Conservation (phyloP, 2,797 vertebrate genomes). For the Channa striata region DNA sequence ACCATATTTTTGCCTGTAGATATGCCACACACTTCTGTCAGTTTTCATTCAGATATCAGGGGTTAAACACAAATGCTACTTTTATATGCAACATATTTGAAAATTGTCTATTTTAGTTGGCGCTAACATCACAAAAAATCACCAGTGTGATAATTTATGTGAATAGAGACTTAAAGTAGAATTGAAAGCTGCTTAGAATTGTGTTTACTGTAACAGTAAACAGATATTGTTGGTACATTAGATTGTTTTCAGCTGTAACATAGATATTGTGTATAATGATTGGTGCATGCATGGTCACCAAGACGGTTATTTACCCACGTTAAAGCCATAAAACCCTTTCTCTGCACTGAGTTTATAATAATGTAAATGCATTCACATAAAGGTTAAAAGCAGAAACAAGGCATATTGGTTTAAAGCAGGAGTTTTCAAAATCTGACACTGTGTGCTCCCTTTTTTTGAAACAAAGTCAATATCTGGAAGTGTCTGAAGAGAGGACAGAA, state of each 20-base stretch:
- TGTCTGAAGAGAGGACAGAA: neutral
- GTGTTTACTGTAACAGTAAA: slow-evolving; percentile 72
- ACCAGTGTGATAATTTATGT: slow-evolving; percentile 53
- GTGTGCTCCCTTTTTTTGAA: neutral
- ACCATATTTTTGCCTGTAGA: slow-evolving; percentile 27
- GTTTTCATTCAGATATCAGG: slow-evolving; percentile 71
- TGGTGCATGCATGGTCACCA: slow-evolving; percentile 72
- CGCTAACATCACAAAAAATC: slow-evolving; percentile 61
- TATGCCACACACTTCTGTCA: slow-evolving; percentile 50
- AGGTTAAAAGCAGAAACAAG: slow-evolving; percentile 26
- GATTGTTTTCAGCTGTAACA: slow-evolving; percentile 59
- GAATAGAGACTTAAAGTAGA: slow-evolving; percentile 64
- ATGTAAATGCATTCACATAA: slow-evolving; percentile 39
- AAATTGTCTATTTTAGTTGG: slow-evolving; percentile 69
- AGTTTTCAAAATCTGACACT: slow-evolving; percentile 23
- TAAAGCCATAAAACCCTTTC: slow-evolving; percentile 76
- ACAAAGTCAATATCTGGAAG: neutral
- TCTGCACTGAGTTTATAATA: slow-evolving; percentile 58
- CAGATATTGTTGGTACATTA: slow-evolving; percentile 60
- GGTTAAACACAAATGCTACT: slow-evolving; percentile 66
- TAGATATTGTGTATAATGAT: slow-evolving; percentile 53
- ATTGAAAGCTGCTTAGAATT: slow-evolving; percentile 79
- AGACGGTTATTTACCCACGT: slow-evolving; percentile 66
- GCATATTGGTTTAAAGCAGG: slow-evolving; percentile 8
- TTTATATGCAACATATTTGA: slow-evolving; percentile 64